Evolutionary conservation across 92 coral and sea anemone species (phyloP), one percentile per base, ranked within the genome.

Genomic region (Virgularia gustaviana): DNA sequence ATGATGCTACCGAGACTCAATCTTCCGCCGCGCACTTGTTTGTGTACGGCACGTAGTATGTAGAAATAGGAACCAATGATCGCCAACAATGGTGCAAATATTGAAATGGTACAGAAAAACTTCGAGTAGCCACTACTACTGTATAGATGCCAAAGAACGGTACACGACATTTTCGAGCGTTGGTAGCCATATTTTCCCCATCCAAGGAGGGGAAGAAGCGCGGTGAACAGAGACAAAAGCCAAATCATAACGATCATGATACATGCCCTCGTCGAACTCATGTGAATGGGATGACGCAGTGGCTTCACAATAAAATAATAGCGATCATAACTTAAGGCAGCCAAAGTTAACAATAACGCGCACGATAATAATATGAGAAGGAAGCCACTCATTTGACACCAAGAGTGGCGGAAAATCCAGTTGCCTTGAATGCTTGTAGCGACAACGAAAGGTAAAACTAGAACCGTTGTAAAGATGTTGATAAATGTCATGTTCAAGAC

Each of bases 151-250:
- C 99, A 94, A 1, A 79, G 36, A 16, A 94, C 99, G 3, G 96
- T 87, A 43, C 99, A 94, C 7, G 92, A 78, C 24, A 79, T 72
- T 49, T 85, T 89, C 8, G 83, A 70, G 32, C 59, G 30, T 53
- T 85, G 88, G 75, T 81, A 92, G 15, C 96, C 96, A 52, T 87
- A 94, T 19, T 83, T 85, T 25, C 99, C 99, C 99, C 99, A 94
- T 15, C 99, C 99, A 25, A 84, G 53, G 30, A 94, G 83, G 12
- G 99, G 99, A 18, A 94, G 76, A 59, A 81, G 29, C 1, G 99
- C 99, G n/a, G 86, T 78, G 63, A 94, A 87, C 24, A 86, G 36
- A 52, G 96, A 82, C 45, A 66, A 75, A 9, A 87, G 36, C 99
- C 96, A 94, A 23, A 91, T 79, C 73, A 74, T 80, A 6, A 73